These are phyloP conservation scores for Sycophaga agraensis DNA, from an alignment of 1,140 invertebrate species.

Conservation along the genomic window DNA sequence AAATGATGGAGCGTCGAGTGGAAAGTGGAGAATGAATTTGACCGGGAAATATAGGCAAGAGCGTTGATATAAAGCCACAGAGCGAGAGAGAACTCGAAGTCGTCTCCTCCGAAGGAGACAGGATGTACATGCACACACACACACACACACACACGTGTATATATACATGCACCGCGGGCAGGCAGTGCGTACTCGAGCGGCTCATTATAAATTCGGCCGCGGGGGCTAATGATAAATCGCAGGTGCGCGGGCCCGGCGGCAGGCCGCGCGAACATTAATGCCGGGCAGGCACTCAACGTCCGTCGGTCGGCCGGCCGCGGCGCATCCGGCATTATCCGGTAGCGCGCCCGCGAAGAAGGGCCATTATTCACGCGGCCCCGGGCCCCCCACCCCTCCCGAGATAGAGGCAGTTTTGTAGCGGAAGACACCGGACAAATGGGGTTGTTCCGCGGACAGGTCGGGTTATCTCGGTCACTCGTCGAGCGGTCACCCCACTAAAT, in stretches of 20 bases:
- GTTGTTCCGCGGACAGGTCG: slow-evolving; percentile 52
- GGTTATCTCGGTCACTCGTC: slow-evolving; percentile 54
- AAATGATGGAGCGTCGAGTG: no score
- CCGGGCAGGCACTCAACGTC: slow-evolving; percentile 22
- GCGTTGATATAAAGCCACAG: no score
- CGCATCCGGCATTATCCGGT: slow-evolving; percentile 35
- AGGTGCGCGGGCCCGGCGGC: neutral
- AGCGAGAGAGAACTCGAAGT: no score
- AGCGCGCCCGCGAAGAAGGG: slow-evolving; percentile 6
- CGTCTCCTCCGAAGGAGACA: no score
- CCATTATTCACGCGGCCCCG: slow-evolving; percentile 25
- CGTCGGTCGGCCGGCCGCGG: slow-evolving; percentile 28
- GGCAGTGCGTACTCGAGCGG: neutral
- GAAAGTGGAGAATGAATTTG: no score
- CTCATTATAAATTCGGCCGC: no score
- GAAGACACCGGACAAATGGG: slow-evolving; percentile 54
- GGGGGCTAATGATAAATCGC: slow-evolving; percentile 30
- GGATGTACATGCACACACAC: no score
- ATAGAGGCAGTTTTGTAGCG: slow-evolving; percentile 49
- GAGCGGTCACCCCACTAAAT: slow-evolving; percentile 51
- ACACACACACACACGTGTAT: slow-evolving; percentile 9
- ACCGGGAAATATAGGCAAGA: no score
- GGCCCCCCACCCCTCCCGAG: no score
- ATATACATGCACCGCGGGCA: slow-evolving; percentile 17
- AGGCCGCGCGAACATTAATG: neutral